Evolutionary conservation across 2,888 invertebrate genomes (phyloP).

Genomic region (Dyspetes luteomarginatus): DNA sequence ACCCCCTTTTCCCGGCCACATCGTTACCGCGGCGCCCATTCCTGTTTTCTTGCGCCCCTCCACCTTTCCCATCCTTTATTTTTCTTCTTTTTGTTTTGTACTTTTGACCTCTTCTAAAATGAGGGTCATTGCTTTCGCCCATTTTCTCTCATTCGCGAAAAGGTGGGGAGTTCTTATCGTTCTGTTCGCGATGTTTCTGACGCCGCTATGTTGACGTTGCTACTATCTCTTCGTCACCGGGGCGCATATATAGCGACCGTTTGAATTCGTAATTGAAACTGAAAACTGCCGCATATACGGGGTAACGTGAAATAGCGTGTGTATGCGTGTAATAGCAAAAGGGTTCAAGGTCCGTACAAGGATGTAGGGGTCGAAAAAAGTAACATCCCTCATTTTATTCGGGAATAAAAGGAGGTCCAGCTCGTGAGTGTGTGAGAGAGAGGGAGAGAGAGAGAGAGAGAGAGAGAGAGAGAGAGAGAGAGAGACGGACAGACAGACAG

Average conservation of each 20-base stretch:
- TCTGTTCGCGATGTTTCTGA: slow-evolving; percentile 16
- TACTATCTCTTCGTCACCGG: slow-evolving; percentile 46
- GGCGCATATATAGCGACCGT: slow-evolving; percentile 67
- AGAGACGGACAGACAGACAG: too few relatives aligned
- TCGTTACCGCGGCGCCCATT: slow-evolving; percentile 16
- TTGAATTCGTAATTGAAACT: slow-evolving; percentile 72
- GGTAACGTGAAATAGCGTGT: too few relatives aligned
- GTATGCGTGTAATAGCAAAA: slow-evolving; percentile 44
- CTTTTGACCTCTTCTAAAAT: slow-evolving; percentile 25
- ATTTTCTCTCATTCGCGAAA: neutral
- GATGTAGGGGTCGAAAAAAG: slow-evolving; percentile 61
- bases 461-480: too few relatives aligned
- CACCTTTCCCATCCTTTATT: slow-evolving; percentile 30
- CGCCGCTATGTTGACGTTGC: too few relatives aligned
- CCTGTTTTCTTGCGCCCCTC: slow-evolving; percentile 5
- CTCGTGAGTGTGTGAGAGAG: too few relatives aligned
- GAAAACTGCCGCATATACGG: slow-evolving; percentile 64
- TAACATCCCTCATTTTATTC: neutral
- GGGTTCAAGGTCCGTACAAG: slow-evolving; percentile 58
- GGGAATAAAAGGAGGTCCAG: slow-evolving; percentile 37
- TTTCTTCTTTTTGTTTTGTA: slow-evolving; percentile 3
- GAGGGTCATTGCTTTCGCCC: neutral
- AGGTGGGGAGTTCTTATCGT: slow-evolving; percentile 39
- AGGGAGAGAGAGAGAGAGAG: too few relatives aligned
- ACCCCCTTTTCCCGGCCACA: neutral